Evolutionary conservation across 2,888 invertebrate genomes (phyloP), one percentile per base, ranked within the genome.

Genomic region (Scrobipalpa costella): DNA sequence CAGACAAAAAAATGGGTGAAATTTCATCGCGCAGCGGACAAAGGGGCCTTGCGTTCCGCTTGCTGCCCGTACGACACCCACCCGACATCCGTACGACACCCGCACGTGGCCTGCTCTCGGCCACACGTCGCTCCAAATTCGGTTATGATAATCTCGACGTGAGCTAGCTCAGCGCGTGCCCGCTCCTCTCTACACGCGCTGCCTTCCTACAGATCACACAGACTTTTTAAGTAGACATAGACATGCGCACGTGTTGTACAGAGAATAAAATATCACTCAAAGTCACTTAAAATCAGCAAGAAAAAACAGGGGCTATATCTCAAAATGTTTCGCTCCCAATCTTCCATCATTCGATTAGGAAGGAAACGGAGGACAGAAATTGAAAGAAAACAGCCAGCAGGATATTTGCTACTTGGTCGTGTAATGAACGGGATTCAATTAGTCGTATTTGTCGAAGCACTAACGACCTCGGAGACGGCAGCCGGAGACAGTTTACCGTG

Each of bases 341-440:
- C 34, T 55, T 27, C 34, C 7, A 34, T 55, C 34, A 38, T 57
- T 19, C 19, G 38, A 57, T 57, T 57, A 57, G 38, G 17, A 19
- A 57, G 38, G 57, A 38, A 38, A 38, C 57, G n/a, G 7, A 34
- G 17, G 19, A 19, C 36, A 21, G 60, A 49, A 60, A 60, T 34
- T 27, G 17, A 60, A 60, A 47, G 49, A 60, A 47, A 64, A 61
- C 44, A 63, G 36, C 40, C 11, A 34, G 57, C 57, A 55, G 60
- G 19, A 62, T 60, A 55, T 60, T 62, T 61, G 57, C 58, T 57
- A 60, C 62, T 59, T 69, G 67, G 60, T 52, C 50, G n/a, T 15
- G 63, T 68, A 69, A 69, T 67, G 69, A 68, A 66, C 69, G 64
- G 64, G 69, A 74, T 75, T 73, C 72, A 75, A 77, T 78, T 75